Base-by-base conservation (phyloP, 1,140 invertebrate genomes). In the Linepithema humile region DNA sequence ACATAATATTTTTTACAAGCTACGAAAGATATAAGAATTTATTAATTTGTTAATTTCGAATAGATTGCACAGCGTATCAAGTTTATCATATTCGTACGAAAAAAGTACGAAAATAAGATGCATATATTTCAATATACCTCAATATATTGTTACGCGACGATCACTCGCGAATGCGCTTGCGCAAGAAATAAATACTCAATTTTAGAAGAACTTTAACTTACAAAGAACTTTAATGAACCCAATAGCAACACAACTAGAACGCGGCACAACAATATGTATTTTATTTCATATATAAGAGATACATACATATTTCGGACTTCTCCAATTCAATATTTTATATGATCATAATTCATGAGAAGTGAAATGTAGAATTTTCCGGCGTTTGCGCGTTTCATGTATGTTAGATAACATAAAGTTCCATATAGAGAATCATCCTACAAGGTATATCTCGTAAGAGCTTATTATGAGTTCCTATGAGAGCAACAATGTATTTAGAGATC, bases 401-500 rank as follows among this genome's bases (percentile, higher is more conserved):
- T 15, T 12, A 48, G 1, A 17, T 26, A 50, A 64, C 35, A 23
- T 23, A 32, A 45, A 48, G 7, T 5, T 45, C 7, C 5, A 17
- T 2, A 20, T 32, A 15, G 43, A 50, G 43, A 38, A 77, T 77
- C 35, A 50, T 77, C 1, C 20, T 20, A 23, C 43, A 43, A 35
- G 15, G 10, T 32, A 32, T 60, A 55, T 15, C 1, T 57, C 32
- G 17, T 35, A 48, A 3, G 29, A 20, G 15, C 43, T 77, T 60
- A 50, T 77, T 50, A 9, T 26, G 73, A 17, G 12, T 60, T 55
- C 10, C 38, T 35, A 62, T 35, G 57, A 55, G 73, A 64, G 82
- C 38, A 64, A 74, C 17, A 50, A 64, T 23, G 48, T 38, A 26
- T 78, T 78, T 67, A 80, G 53, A 80, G 82, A 53, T 57, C 73